Evolutionary conservation across 2,113 vertebrate genomes (phyloP), one percentile per base, ranked within the genome.

Genomic region (Neofelis nebulosa): DNA sequence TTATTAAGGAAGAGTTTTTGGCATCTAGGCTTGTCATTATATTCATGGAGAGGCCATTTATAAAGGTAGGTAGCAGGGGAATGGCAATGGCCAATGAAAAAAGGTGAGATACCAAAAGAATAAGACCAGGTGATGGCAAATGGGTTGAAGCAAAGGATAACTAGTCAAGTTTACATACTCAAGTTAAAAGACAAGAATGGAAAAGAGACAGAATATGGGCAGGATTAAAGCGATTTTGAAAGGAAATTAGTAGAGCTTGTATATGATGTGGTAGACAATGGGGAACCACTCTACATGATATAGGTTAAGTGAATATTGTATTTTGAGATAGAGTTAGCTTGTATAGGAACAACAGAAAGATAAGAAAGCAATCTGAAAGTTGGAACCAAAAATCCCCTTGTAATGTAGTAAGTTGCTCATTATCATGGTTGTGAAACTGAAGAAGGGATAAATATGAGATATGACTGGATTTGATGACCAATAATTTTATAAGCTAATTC

Each of bases 401-500:
- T 57, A 36, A 14, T 65, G 4, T 68, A 63, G 15, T 31, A 78
- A 38, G 7, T 45, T 88, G 31, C 5, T 90, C 33, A 71, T 73
- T 66, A 38, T 66, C 14, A 65, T 55, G 10, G 3, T n/a, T 94
- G 33, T 85, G 18, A 52, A 85, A 33, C 25, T 69, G 19, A 68
- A 7, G 65, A 29, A 48, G n/a, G 36, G 10, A 21, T 23, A 89
- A 52, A 29, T 87, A 76, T 52, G 68, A 57, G 4, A 52, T 90
- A 41, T 90, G 74, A 83, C 21, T 92, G 21, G 25, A 95, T 93
- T 94, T 95, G 68, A 92, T 80, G 65, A 50, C 9, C 65, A 31
- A 9, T 61, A 57, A 31, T 71, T 74, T 74, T 91, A 71, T 29
- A 95, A 38, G 29, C 13, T 89, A 87, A 95, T 52, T 79, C 8